Evolutionary conservation across 2,113 vertebrate genomes (phyloP).

Genomic region (Dipodomys ordii): DNA sequence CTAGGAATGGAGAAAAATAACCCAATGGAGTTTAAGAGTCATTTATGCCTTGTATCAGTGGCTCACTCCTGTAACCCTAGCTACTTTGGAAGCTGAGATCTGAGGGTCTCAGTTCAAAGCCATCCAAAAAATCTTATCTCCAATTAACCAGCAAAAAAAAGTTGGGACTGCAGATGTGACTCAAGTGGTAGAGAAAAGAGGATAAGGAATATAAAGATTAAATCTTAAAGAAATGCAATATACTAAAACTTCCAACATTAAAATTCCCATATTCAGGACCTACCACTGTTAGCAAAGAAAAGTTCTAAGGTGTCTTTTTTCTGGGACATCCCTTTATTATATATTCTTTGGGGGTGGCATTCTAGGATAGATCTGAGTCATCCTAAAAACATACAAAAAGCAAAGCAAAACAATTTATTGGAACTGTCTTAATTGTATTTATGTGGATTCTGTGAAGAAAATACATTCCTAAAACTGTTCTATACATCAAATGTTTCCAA

Average conservation of each 20-base stretch:
- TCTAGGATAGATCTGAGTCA: not conserved
- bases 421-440: not conserved
- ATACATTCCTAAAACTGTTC: not conserved
- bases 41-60: too few relatives aligned
- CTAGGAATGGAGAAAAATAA: not conserved
- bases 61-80: too few relatives aligned
- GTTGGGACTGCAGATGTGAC: too few relatives aligned
- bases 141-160: too few relatives aligned
- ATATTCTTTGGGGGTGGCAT: not conserved
- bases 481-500: not conserved
- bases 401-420: not conserved
- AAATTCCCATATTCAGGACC: too few relatives aligned
- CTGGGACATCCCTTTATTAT: not conserved
- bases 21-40: not conserved
- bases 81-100: too few relatives aligned
- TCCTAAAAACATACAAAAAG: not conserved
- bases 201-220: not conserved
- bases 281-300: not conserved
- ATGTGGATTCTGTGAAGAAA: conserved; percentile 2
- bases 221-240: not conserved
- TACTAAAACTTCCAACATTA: not conserved
- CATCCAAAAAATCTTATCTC: too few relatives aligned
- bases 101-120: too few relatives aligned
- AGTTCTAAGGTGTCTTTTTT: not conserved
- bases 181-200: too few relatives aligned